These are phyloP conservation scores for Cynocephalus volans DNA, from an alignment of 2,113 vertebrate species.

Conservation along the genomic window DNA sequence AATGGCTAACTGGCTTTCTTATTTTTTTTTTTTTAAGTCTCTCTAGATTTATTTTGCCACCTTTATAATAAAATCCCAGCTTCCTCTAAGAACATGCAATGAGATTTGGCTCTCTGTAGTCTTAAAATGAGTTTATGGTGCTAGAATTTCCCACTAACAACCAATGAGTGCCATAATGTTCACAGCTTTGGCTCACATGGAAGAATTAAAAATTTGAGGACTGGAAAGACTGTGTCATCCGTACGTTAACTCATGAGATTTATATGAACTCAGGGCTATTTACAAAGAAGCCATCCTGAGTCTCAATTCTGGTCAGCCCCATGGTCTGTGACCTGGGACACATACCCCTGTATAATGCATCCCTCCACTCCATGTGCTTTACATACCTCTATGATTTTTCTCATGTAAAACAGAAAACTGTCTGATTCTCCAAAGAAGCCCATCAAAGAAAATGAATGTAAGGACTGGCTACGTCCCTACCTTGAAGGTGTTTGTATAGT, in stretches of 20 bases:
- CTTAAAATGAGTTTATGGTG: not conserved
- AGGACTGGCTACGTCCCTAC: not conserved
- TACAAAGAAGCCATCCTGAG: not conserved
- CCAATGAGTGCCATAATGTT: not conserved
- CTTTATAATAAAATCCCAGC: conserved; percentile 10
- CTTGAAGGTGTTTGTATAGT: not conserved
- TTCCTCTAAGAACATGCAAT: not conserved
- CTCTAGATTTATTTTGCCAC: conserved; percentile 31
- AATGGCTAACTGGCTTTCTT: not conserved
- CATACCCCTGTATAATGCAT: not conserved
- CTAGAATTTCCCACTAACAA: conserved; percentile 26
- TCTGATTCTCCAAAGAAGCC: not conserved
- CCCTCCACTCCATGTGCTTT: not conserved
- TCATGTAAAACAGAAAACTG: not conserved
- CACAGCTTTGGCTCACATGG: not conserved
- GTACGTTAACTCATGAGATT: not conserved
- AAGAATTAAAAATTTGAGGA: not conserved
- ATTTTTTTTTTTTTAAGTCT: not conserved
- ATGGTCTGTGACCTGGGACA: not conserved
- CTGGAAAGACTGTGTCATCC: not conserved
- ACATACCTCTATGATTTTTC: not conserved
- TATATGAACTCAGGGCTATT: not conserved
- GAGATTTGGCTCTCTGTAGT: conserved; percentile 3
- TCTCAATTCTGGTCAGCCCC: not conserved
- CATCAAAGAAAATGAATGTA: not conserved